Evolutionary conservation across 2,888 invertebrate species (phyloP).

Genomic region (Rhamnusium bicolor): DNA sequence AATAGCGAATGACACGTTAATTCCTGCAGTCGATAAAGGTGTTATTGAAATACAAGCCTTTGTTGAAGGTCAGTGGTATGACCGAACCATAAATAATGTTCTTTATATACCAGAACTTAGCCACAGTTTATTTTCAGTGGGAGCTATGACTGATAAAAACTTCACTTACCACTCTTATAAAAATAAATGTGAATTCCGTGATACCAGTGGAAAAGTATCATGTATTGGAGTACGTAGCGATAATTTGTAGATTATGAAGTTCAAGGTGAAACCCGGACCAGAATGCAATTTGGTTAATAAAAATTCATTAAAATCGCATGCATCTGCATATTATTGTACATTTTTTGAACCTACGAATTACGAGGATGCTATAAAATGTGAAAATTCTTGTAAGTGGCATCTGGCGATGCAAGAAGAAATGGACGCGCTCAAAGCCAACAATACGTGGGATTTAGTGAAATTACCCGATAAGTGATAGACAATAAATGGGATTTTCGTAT

Average conservation of each 20-base stretch:
- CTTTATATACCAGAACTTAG: too few species aligned
- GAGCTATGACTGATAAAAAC: conserved; percentile 1
- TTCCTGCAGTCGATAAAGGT: not conserved
- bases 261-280: not conserved
- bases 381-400: not conserved
- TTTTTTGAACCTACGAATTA: conserved; percentile 32
- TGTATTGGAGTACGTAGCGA: not conserved
- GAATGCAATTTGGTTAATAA: conserved; percentile 6
- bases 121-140: too few species aligned
- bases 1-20: conserved; percentile 33
- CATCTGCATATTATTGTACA: conserved; percentile 8
- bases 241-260: conserved; percentile 8
- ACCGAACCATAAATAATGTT: conserved; percentile 11
- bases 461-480: conserved; percentile 30
- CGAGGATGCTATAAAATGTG: conserved; percentile 35
- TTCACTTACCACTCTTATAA: too few species aligned
- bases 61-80: conserved; percentile 4
- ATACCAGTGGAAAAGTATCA: not conserved
- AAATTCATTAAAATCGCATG: conserved; percentile 36
- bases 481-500: conserved; percentile 40
- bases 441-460: too few species aligned
- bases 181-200: not conserved
- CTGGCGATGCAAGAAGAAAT: too few species aligned
- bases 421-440: too few species aligned
- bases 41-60: conserved; percentile 4